Evolutionary conservation across 2,113 vertebrate genomes (phyloP).

Genomic region (Myocastor coypus): DNA sequence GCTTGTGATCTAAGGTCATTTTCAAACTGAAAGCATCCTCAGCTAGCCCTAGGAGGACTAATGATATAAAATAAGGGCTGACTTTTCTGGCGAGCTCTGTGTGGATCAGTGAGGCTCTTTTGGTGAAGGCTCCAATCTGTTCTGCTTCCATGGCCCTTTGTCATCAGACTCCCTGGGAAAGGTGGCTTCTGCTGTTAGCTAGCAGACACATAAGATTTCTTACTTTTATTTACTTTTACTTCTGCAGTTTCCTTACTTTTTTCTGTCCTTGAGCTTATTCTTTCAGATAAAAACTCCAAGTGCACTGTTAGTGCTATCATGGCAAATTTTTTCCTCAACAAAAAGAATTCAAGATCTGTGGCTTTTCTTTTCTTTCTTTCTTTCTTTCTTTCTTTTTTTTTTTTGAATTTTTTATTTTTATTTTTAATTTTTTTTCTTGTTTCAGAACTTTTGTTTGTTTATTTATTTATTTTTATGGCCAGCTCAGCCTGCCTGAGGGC

Average conservation of each 20-base stretch:
- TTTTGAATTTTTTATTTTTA: too few relatives aligned
- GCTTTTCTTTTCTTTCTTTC: not conserved
- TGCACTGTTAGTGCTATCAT: not conserved
- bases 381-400: too few relatives aligned
- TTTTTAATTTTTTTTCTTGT: too few relatives aligned
- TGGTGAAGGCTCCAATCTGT: slow-evolving; percentile 74
- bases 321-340: not conserved
- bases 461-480: too few relatives aligned
- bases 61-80: slow-evolving; percentile 72
- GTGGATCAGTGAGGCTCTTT: slow-evolving; percentile 67
- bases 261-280: not conserved
- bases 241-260: slow-evolving; percentile 18
- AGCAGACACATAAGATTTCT: not conserved
- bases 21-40: slow-evolving; percentile 82
- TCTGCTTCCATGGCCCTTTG: slow-evolving; percentile 72
- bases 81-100: slow-evolving; percentile 62
- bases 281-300: not conserved
- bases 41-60: slow-evolving; percentile 65
- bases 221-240: too few relatives aligned
- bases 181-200: slow-evolving; percentile 15
- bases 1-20: slow-evolving; percentile 83
- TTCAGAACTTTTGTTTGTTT: too few relatives aligned
- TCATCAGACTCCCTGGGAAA: not conserved
- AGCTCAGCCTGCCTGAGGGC: too few relatives aligned
- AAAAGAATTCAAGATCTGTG: not conserved